These are phyloP conservation scores for Cetoscarus ocellatus DNA, from an alignment of 2,797 vertebrate genomes.

Conservation along the genomic window DNA sequence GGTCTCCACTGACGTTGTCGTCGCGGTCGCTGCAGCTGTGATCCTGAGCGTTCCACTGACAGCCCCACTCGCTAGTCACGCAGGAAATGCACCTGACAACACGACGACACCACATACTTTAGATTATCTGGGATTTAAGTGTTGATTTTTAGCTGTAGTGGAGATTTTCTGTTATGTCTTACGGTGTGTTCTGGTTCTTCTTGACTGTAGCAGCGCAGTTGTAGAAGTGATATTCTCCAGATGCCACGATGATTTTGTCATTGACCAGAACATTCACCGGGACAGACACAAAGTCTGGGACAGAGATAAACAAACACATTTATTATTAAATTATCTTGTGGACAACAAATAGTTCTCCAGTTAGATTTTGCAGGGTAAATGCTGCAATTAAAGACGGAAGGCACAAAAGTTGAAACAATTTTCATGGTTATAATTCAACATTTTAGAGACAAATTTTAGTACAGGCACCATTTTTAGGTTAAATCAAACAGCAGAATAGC, in stretches of 20 bases:
- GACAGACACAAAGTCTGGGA: constrained; percentile 90
- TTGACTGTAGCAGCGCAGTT: constrained; percentile 91
- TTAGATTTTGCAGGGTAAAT: no score
- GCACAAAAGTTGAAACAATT: no score
- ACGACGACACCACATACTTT: not conserved
- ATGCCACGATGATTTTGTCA: constrained; percentile 83
- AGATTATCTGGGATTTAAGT: not conserved
- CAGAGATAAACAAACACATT: not conserved
- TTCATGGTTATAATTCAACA: no score
- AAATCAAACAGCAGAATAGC: no score
- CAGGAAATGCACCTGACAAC: constrained; percentile 91
- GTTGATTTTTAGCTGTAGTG: constrained; percentile 4
- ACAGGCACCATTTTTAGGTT: no score
- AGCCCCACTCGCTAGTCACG: constrained; percentile 93
- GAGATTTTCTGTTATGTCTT: constrained; percentile 70
- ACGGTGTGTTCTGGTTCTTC: constrained; percentile 91
- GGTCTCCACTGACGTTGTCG: constrained; percentile 42
- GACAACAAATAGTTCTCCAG: no score
- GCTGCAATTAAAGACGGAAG: no score
- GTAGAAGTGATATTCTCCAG: constrained; percentile 91
- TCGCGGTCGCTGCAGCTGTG: constrained; percentile 82
- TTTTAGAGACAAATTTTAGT: no score
- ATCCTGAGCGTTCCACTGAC: constrained; percentile 90
- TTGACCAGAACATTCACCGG: constrained; percentile 79
- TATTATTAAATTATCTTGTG: no score